Evolutionary conservation across 64 coral and sea anemone species (phyloP), one percentile per base, ranked within the genome.

Genomic region (Montipora sp.): DNA sequence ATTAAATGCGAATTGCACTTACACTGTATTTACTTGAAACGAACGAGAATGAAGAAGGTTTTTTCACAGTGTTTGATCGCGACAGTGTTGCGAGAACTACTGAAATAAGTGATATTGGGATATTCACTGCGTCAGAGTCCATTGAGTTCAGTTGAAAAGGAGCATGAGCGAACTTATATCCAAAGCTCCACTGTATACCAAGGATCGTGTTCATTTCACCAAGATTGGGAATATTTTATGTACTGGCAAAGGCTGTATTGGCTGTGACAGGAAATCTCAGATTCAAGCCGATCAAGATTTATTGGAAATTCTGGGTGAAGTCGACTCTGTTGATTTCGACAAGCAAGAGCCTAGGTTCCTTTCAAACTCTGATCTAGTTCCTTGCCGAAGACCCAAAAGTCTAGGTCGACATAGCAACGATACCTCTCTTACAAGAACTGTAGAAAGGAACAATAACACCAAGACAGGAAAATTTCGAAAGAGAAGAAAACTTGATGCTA

Each of bases 171-270:
- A 84, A 45, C 81, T 84, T 48, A 84, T 84, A 65, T 66, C 81
- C 15, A 88, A 92, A 0, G 95, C 93, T 72, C 95, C 95, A 3
- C 66, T 89, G 61, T 94, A 91, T 24, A 58, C 70, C 53, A 96
- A 91, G 58, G 83, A 80, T 47, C 70, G 92, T 55, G 81, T 82
- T 67, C 95, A 96, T 47, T 13, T 21, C 24, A 96, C 95, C 5
- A 61, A 85, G 19, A 63, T 84, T 77, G 95, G 95, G 22, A 81
- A 91, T 27, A 94, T 96, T 88, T 63, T 96, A n/a, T 96, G 95
- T 47, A 96, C 95, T 48, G 95, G 95, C 2, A 91, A 88, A 88
- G 92, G 92, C 8, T 96, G 95, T 91, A 89, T 96, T 6, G 95
- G 75, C 2, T 96, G 95, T 75, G 86, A 88, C 67, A 84, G 81